Base-by-base conservation (phyloP, 1,140 invertebrate genomes). In the Drosophila grimshawi region DNA sequence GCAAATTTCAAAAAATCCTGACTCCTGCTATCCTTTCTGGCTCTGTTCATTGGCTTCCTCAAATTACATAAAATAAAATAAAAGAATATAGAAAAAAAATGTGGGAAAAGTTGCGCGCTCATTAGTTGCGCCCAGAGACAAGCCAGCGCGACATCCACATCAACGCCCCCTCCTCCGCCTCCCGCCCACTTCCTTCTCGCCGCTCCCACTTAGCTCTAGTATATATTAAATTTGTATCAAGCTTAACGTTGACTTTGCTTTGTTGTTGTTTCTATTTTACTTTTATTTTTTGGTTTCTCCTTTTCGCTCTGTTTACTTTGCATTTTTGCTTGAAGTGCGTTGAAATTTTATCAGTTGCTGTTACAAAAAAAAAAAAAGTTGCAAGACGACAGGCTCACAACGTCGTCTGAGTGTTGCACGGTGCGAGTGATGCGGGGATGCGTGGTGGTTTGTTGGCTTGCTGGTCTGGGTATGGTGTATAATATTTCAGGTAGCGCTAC, bases 401-500 rank as follows among this genome's bases (percentile, higher is more conserved):
- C 29, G n/a, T n/a, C 29, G n/a, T n/a, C 5, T 11, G 52, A 3
- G 37, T 29, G 7, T 5, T 19, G 19, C 19, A 19, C 19, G 19
- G 19, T 19, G 19, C 19, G 19, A 19, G 19, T 19, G 19, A 19
- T 19, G 19, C 19, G 19, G 19, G 19, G 19, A 19, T 19, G 19
- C 19, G 19, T 19, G 37, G 51, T 35, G 32, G 35, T 32, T 19
- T 3, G 27, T 30, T 5, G 48, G 27, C 27, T 2, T 7, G 51
- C 2, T 33, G 5, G 33, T 33, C 5, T 33, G 27, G 10, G 27
- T 43, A 3, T 27, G 41, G 30, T 56, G 80, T 77, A 85, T 80
- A 83, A 72, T 68, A 72, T 83, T 80, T 80, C 81, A 83, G 81
- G 81, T 70, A 65, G 63, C 66, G 51, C 64, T 86, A 81, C 81